Evolutionary conservation across 2,888 invertebrate genomes (phyloP), one percentile per base, ranked within the genome.

Genomic region (Abrostola triplasia): DNA sequence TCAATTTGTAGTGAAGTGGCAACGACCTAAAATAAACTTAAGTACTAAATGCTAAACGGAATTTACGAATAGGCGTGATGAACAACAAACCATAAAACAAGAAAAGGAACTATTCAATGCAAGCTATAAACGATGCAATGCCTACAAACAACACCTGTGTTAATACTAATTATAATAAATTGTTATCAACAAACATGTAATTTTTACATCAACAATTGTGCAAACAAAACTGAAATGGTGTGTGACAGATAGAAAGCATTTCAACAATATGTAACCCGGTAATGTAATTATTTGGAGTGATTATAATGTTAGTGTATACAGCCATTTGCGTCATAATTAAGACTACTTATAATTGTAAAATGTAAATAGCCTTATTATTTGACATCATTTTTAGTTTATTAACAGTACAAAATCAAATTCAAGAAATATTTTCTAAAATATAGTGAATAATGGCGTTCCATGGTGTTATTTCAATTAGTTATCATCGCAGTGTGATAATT

Each of bases 151-250:
- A 62, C 75, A 70, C 57, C 54, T 70, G 75, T 63, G 36, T 36
- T 36, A 69, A 59, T 56, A 69, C 36, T 49, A 52, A 74, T 59
- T 54, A 57, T 59, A 54, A 57, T 41, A 47, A 42, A 57, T 56
- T 75, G 52, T 62, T 70, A 70, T 75, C 58, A 58, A 70, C 63
- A 36, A 62, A 53, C 44, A 48, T 57, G 56, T 10, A 58, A 44
- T 61, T 58, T 68, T 61, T 36, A 11, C 70, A 58, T 60, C 35
- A 35, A 68, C 70, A 58, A 60, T 70, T 68, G 74, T 54, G 49
- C 55, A 56, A 56, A 74, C 53, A 55, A 5, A 59, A 58, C 61
- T n/a, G 40, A 42, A 58, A 9, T 13, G 36, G 50, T 58, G 68
- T 42, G 24, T 44, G 38, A 54, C 55, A 36, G 37, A 36, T 10